Conservation (phyloP, 2,888 invertebrate genomes). For the Brenthis daphne region DNA sequence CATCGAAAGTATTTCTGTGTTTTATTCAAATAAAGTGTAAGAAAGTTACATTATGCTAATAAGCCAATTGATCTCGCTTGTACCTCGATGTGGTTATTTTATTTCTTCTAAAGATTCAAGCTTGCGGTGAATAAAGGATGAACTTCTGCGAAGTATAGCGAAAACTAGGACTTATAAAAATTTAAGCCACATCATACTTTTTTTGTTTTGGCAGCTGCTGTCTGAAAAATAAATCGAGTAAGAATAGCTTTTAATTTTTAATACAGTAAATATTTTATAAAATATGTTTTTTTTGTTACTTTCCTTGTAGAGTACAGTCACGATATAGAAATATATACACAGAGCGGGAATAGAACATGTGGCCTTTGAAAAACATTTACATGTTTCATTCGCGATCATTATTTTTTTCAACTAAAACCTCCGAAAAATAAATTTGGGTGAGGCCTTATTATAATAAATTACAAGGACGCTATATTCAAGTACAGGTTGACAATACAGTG, state of each 20-base stretch:
- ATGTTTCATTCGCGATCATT: too few relatives aligned
- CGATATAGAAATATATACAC: too few relatives aligned
- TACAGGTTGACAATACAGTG: conserved; percentile 35
- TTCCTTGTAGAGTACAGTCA: too few relatives aligned
- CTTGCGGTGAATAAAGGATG: conserved; percentile 28
- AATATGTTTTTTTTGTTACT: too few relatives aligned
- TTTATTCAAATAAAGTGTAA: conserved; percentile 14
- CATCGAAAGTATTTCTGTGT: not conserved
- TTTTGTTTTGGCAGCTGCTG: conserved; percentile 8
- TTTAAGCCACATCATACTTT: conserved; percentile 10
- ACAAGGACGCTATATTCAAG: conserved; percentile 33
- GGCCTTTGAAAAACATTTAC: too few relatives aligned
- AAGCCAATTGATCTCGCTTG: conserved; percentile 36
- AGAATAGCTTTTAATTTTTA: not conserved
- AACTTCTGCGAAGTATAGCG: conserved; percentile 17
- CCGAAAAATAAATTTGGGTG: not conserved
- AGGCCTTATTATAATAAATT: conserved; percentile 36
- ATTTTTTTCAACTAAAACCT: too few relatives aligned
- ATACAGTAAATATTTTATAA: not conserved
- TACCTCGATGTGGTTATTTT: conserved; percentile 31
- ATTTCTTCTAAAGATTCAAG: conserved; percentile 26
- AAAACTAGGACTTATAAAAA: conserved; percentile 20
- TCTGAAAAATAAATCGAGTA: not conserved
- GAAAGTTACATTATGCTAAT: conserved; percentile 33
- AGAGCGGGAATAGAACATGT: too few relatives aligned